A percentile compares a stretch with the other conserved stretches of the same genome.
phyloP scores from a whole-genome alignment of 2,113 vertebrate genomes.

The Charadrius vociferus region DNA sequence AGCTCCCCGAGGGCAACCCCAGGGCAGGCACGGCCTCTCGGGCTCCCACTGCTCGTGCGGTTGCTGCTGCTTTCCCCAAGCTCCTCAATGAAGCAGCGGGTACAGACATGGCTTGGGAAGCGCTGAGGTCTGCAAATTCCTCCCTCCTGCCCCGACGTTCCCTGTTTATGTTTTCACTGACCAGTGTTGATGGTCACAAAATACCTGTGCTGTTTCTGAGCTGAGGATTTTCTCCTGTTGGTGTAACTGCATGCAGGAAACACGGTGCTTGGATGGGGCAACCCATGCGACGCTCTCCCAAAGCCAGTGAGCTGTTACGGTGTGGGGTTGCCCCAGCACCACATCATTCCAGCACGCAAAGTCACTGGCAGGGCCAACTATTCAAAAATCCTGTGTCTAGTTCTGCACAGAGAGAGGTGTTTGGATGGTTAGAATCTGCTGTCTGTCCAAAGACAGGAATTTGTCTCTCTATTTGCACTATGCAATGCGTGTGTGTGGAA shows the following conservation, averaged over 20 bases:
- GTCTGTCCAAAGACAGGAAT: not conserved
- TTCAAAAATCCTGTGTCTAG: not conserved
- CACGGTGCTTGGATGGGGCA: not conserved
- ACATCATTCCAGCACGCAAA: not conserved
- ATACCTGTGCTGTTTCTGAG: not conserved
- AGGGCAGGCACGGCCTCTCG: not conserved
- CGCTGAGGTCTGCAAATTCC: not conserved
- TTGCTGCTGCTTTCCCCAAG: not conserved
- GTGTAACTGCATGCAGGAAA: fast-evolving
- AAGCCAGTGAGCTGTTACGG: fast-evolving
- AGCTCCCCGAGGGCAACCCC: not conserved
- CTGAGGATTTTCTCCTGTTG: not conserved
- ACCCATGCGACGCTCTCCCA: fast-evolving
- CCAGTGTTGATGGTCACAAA: fast-evolving
- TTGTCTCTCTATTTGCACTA: not conserved
- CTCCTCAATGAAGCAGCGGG: fast-evolving
- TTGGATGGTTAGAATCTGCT: not conserved
- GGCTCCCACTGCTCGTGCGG: not conserved
- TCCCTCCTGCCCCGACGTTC: not conserved
- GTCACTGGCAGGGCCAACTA: not conserved
- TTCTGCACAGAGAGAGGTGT: not conserved
- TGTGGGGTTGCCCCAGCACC: not conserved
- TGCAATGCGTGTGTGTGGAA: not conserved
- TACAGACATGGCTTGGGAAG: not conserved
- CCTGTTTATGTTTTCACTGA: not conserved